These are phyloP conservation scores for Acleris holmiana DNA, from an alignment of 2,888 invertebrate genomes.

Conservation along the genomic window DNA sequence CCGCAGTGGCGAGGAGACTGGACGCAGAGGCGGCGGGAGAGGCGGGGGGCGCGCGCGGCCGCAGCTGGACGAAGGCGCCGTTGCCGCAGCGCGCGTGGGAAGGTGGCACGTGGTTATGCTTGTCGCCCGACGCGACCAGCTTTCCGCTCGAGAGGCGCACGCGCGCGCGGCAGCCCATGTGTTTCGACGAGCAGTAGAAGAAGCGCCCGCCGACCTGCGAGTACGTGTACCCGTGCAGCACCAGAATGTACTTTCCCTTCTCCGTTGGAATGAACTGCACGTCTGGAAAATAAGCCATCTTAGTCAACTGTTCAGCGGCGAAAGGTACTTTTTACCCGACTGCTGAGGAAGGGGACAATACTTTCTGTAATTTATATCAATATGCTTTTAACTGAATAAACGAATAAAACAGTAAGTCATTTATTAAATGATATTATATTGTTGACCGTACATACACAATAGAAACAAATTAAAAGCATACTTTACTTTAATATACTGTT, in stretches of 20 bases:
- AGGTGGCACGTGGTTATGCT: constrained; percentile 76
- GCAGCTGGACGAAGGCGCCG: constrained; percentile 77
- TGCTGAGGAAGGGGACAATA: too few species aligned
- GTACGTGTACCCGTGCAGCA: constrained; percentile 76
- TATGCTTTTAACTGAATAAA: too few species aligned
- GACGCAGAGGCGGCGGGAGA: constrained; percentile 44
- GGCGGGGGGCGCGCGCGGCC: constrained; percentile 53
- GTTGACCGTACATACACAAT: too few species aligned
- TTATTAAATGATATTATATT: too few species aligned
- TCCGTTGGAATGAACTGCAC: constrained; percentile 81
- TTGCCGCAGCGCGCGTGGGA: constrained; percentile 79
- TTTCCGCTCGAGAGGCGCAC: constrained; percentile 70
- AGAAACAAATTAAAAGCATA: too few species aligned
- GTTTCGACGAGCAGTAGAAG: constrained; percentile 80
- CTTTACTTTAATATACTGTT: too few species aligned
- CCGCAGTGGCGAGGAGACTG: constrained; percentile 44
- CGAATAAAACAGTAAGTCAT: too few species aligned
- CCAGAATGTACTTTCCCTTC: constrained; percentile 78
- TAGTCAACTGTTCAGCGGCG: not conserved
- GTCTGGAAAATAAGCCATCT: constrained; percentile 60
- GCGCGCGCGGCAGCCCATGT: constrained; percentile 76
- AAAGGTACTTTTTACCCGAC: too few species aligned
- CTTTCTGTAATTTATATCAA: too few species aligned
- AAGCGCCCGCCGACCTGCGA: constrained; percentile 80
- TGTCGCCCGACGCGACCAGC: constrained; percentile 71